Evolutionary conservation across 2,113 vertebrate species (phyloP), one percentile per base, ranked within the genome.

Genomic region (Ctenomys sociabilis): DNA sequence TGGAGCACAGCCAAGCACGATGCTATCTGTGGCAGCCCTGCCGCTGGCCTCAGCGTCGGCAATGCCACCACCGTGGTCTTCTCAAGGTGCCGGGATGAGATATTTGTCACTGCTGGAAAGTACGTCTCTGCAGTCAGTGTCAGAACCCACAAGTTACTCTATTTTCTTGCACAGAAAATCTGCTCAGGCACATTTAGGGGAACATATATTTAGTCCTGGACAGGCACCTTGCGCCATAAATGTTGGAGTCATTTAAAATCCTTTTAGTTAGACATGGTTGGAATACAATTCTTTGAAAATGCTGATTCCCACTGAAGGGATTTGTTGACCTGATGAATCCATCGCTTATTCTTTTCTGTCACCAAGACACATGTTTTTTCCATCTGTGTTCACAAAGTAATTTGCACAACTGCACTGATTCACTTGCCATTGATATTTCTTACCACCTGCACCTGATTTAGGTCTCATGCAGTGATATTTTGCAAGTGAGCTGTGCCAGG

Each of bases 41-140:
- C 99, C 0, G 98, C 99, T 0, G 94, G 99, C 0, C 97, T 98
- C 35, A 99, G 92, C 4, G 96, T 98, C 0, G 99, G 99, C 5
- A 98, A 98, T 0, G 98, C 98, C 54, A 97, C 99, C 68, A 78
- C 98, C 0, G 75, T 99, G 5, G 57, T 97, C 85, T 99, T 98
- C 98, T 98, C 98, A 4, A 98, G 98, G 95, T 98, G 97, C 83
- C 98, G 96, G 0, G 99, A 99, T 2, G 98, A 99, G 43, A 84
- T 99, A 57, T 99, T 99, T 73, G 95, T 99, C 45, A 99, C 99
- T 9, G 99, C 98, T 78, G 99, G 99, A 88, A 99, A 98, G 99
- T 99, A 98, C 95, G 99, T 97, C 45, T 37, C 52, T 43, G 35
- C 35, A 0, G 26, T 7, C 2, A 0, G 21, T 22, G 28, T 45